A percentile compares a stretch with the other conserved stretches of the same genome.
These are phyloP conservation scores for Agonopterix subpropinquella DNA, from an alignment of 2,888 invertebrate species.

Conservation along the genomic window DNA sequence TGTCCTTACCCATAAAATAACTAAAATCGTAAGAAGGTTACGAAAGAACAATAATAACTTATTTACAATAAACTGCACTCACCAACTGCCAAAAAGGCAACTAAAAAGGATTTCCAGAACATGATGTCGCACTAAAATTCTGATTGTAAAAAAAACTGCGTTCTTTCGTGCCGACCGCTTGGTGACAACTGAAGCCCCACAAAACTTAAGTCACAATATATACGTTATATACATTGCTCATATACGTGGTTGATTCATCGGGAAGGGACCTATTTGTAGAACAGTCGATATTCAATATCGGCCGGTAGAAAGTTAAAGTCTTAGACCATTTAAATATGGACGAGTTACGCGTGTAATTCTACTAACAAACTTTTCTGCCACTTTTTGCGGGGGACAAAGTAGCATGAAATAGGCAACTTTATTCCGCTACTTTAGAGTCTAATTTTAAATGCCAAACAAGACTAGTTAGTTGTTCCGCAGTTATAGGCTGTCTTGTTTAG, in stretches of 20 bases:
- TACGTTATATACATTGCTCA: neutral
- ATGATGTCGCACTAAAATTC: neutral
- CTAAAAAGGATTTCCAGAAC: slow-evolving; percentile 5
- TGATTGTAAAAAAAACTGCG: neutral
- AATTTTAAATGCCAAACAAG: no score
- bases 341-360: no score
- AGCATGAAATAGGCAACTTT: no score
- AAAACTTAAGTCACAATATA: slow-evolving; percentile 7
- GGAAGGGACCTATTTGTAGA: neutral
- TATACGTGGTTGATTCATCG: slow-evolving; percentile 4
- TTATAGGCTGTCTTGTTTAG: no score
- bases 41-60: neutral
- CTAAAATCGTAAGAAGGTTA: neutral
- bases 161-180: neutral
- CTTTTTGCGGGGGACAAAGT: no score
- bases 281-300: neutral
- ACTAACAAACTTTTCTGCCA: no score
- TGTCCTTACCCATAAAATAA: no score
- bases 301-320: neutral
- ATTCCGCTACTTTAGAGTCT: no score
- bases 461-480: no score
- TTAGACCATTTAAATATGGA: no score
- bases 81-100: slow-evolving; percentile 9
- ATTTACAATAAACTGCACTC: slow-evolving; percentile 1
- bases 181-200: slow-evolving; percentile 1